Evolutionary conservation across 1,140 invertebrate genomes (phyloP).

Genomic region (Neoseiulus cucumeris): DNA sequence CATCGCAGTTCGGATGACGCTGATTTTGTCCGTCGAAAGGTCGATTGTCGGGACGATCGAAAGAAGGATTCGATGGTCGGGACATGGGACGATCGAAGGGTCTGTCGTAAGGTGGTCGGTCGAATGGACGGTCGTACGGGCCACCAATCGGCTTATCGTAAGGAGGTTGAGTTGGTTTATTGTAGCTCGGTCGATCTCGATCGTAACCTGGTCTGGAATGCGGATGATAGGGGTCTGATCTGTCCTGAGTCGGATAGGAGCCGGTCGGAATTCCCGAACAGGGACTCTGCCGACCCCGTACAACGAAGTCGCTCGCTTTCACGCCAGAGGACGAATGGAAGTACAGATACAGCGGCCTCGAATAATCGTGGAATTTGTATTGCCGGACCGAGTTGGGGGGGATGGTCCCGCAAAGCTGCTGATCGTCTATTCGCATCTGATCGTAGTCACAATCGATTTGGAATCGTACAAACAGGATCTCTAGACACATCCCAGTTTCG

Average conservation of each 20-base stretch:
- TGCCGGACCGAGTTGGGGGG: background rate
- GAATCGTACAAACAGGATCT: background rate
- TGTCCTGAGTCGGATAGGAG: background rate
- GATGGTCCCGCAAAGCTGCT: background rate
- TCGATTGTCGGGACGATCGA: background rate
- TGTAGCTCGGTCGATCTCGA: background rate
- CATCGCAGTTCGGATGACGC: slow-evolving; percentile 17
- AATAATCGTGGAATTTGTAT: background rate
- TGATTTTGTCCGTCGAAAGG: background rate
- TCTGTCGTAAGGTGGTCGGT: background rate
- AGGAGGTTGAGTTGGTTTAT: background rate
- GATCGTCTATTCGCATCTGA: background rate
- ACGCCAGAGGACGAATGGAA: background rate
- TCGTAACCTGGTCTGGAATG: background rate
- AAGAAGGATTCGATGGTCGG: background rate
- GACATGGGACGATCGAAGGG: background rate
- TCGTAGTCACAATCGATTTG: background rate
- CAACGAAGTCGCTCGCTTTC: background rate
- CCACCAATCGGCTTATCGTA: background rate
- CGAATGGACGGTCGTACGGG: background rate
- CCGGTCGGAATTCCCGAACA: background rate
- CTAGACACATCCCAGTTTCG: background rate
- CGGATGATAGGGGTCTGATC: background rate
- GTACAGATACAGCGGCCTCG: background rate
- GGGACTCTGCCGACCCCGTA: background rate